Evolutionary conservation across 2,797 vertebrate genomes (phyloP).

Genomic region (Rhinatrema bivittatum): DNA sequence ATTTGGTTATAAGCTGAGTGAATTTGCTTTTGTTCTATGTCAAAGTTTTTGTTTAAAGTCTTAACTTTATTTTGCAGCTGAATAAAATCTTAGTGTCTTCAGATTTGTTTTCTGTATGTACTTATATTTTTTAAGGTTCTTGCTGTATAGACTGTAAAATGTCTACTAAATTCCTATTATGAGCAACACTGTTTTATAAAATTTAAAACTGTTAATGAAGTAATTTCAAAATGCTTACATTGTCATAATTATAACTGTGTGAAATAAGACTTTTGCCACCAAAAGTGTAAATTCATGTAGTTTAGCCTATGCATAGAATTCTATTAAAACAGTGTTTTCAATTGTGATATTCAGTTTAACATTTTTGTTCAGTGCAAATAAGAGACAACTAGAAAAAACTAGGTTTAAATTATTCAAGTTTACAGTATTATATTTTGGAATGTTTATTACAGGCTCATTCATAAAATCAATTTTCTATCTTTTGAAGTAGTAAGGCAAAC

Average conservation of each 20-base stretch:
- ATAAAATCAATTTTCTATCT: too few species aligned
- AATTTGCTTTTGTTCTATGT: constrained; percentile 48
- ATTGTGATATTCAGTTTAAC: too few species aligned
- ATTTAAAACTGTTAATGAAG: constrained; percentile 55
- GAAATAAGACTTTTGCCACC: constrained; percentile 62
- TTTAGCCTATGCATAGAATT: too few species aligned
- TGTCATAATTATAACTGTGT: constrained; percentile 56
- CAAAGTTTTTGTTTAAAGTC: constrained; percentile 14
- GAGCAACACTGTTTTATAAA: constrained; percentile 58
- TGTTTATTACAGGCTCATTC: too few species aligned
- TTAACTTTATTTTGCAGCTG: constrained; percentile 54
- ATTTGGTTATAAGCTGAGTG: constrained; percentile 59
- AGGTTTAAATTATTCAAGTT: too few species aligned
- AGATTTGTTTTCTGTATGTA: constrained; percentile 64
- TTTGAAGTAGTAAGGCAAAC: too few species aligned
- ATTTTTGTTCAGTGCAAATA: too few species aligned
- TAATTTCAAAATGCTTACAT: constrained; percentile 56
- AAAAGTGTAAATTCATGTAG: constrained; percentile 47
- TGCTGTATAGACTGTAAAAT: constrained; percentile 59
- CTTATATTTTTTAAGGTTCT: constrained; percentile 55
- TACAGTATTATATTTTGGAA: too few species aligned
- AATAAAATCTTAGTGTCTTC: constrained; percentile 59
- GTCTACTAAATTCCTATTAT: constrained; percentile 55
- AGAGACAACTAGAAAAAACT: too few species aligned
- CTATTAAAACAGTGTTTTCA: too few species aligned